Evolutionary conservation across 92 coral and sea anemone genomes (phyloP).

Genomic region (Epizoanthus rinbou): DNA sequence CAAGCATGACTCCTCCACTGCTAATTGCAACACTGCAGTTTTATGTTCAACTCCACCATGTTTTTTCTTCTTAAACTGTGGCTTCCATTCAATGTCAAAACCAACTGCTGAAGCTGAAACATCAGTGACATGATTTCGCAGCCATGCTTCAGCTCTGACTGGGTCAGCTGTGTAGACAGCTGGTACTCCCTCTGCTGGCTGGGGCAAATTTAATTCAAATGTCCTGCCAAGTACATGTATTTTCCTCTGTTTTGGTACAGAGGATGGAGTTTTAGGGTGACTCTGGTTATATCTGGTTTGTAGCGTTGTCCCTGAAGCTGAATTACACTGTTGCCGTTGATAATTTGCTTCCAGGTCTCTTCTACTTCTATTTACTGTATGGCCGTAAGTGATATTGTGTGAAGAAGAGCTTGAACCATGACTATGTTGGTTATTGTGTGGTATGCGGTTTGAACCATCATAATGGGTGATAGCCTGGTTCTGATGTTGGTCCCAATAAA

Average conservation of each 20-base stretch:
- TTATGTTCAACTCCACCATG: conserved; percentile 84
- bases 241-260: background rate
- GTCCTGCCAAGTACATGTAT: background rate
- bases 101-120: conserved; percentile 65
- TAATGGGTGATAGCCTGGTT: background rate
- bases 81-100: conserved; percentile 95
- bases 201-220: conserved; percentile 45
- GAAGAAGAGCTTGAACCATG: background rate
- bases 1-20: conserved; percentile 65
- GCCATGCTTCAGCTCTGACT: conserved; percentile 83
- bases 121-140: conserved; percentile 73
- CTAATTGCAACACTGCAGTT: conserved; percentile 88
- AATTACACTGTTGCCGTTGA: background rate
- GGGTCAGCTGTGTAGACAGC: conserved; percentile 82
- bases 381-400: too few relatives aligned
- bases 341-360: background rate
- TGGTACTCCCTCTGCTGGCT: conserved; percentile 80
- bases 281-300: conserved; percentile 20
- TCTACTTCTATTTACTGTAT: too few relatives aligned
- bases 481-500: background rate
- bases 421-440: background rate
- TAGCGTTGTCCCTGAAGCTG: background rate
- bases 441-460: too few relatives aligned
- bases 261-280: background rate
- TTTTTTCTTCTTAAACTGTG: conserved; percentile 87